phyloP scores from a whole-genome alignment of 2,888 invertebrate species.

The Gymnosoma rotundatum region DNA sequence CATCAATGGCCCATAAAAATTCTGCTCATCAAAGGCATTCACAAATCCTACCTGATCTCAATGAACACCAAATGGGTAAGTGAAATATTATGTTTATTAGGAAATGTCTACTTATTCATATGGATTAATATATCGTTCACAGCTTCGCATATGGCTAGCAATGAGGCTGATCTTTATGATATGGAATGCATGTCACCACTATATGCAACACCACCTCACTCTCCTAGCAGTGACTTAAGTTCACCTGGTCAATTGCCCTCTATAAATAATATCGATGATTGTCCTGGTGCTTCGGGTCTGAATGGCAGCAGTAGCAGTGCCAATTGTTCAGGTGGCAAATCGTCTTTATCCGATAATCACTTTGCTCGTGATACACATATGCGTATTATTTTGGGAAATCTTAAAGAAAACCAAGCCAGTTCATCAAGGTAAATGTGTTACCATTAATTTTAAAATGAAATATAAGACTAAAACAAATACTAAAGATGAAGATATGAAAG shows the following conservation, averaged over 20 bases:
- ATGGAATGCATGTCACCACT: constrained; percentile 85
- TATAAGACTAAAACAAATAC: too few species aligned
- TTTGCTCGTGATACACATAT: constrained; percentile 95
- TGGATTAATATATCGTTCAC: constrained; percentile 1
- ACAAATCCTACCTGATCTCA: constrained; percentile 81
- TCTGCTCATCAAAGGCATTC: constrained; percentile 79
- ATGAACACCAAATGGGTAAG: constrained; percentile 81
- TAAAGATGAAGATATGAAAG: too few species aligned
- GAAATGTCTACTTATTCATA: neutral
- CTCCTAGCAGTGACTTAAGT: constrained; percentile 86
- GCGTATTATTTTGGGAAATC: constrained; percentile 91
- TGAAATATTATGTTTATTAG: neutral
- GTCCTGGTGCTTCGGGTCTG: constrained; percentile 77
- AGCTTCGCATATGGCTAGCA: constrained; percentile 76
- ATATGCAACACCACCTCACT: constrained; percentile 91
- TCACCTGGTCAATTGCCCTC: constrained; percentile 82
- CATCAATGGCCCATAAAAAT: constrained; percentile 74
- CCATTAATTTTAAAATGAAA: too few species aligned
- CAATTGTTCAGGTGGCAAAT: constrained; percentile 73
- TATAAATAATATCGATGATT: constrained; percentile 81
- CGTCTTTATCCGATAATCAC: constrained; percentile 87
- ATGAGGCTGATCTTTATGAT: constrained; percentile 82
- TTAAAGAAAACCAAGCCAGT: constrained; percentile 81
- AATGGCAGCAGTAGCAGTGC: constrained; percentile 62
- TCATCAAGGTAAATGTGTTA: constrained; percentile 77